Evolutionary conservation across 2,113 vertebrate species (phyloP).

Genomic region (Oostethus manadensis): DNA sequence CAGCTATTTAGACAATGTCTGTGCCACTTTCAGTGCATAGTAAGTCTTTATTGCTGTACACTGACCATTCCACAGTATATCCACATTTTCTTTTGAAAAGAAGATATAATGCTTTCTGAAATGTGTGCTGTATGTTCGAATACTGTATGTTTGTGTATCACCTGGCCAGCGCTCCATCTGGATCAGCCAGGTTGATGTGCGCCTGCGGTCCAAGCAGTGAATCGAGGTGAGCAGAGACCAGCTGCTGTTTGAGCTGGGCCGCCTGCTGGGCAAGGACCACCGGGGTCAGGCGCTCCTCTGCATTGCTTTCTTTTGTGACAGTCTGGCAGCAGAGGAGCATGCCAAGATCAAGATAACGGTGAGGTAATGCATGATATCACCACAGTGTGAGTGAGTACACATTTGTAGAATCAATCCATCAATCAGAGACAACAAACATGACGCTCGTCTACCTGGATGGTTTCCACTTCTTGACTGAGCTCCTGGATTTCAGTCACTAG

Average conservation of each 20-base stretch:
- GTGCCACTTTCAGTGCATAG: too few species aligned
- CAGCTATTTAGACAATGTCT: too few species aligned
- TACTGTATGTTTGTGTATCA: slow-evolving; percentile 33
- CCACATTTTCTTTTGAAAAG: too few species aligned
- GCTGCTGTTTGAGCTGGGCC: slow-evolving; percentile 85
- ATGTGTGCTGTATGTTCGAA: too few species aligned
- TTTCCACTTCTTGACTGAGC: slow-evolving; percentile 84
- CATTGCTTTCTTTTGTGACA: slow-evolving; percentile 77
- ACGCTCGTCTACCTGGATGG: slow-evolving; percentile 77
- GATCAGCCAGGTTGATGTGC: slow-evolving; percentile 85
- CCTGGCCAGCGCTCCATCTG: slow-evolving; percentile 89
- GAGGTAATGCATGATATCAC: neutral
- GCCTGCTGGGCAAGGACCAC: slow-evolving; percentile 86
- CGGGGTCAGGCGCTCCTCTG: slow-evolving; percentile 87
- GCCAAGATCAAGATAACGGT: neutral
- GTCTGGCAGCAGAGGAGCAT: slow-evolving; percentile 54
- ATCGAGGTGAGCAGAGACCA: slow-evolving; percentile 88
- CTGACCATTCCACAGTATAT: too few species aligned
- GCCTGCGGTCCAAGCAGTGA: slow-evolving; percentile 87
- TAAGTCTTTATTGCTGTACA: too few species aligned
- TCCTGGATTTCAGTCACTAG: slow-evolving; percentile 91
- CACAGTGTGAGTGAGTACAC: neutral
- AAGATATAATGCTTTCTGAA: too few species aligned
- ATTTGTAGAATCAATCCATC: neutral
- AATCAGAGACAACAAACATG: neutral